phyloP scores from a whole-genome alignment of 2,888 invertebrate species.

The Neuroscelio doddi region DNA sequence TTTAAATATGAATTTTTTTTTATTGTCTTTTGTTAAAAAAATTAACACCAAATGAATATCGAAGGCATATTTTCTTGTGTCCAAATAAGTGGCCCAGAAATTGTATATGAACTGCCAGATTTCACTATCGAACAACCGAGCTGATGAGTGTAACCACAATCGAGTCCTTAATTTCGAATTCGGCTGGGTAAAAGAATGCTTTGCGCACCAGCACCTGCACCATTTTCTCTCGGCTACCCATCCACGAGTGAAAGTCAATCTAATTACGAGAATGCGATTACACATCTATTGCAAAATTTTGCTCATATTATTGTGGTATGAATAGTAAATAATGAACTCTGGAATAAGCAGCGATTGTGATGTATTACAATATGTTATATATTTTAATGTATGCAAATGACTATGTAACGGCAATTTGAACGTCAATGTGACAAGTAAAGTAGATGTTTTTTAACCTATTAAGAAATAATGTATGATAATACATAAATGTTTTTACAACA shows the following conservation, averaged over 20 bases:
- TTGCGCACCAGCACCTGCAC: conserved; percentile 25
- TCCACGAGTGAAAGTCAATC: conserved; percentile 59
- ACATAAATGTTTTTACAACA: too few relatives aligned
- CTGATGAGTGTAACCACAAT: conserved; percentile 13
- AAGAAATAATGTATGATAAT: too few relatives aligned
- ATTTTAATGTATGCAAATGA: too few relatives aligned
- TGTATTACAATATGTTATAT: conserved; percentile 7
- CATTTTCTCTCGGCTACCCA: conserved; percentile 43
- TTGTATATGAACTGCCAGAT: conserved; percentile 19
- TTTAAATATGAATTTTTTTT: too few relatives aligned
- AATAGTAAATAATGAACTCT: conserved; percentile 2
- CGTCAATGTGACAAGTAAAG: too few relatives aligned
- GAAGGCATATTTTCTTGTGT: too few relatives aligned
- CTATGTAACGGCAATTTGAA: too few relatives aligned
- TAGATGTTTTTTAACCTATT: too few relatives aligned
- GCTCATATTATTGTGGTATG: background rate
- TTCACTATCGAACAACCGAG: conserved; percentile 17
- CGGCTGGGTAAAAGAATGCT: conserved; percentile 26
- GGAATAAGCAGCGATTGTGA: background rate
- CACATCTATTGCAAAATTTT: conserved; percentile 23
- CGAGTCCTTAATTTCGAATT: conserved; percentile 48
- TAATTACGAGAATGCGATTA: conserved; percentile 51
- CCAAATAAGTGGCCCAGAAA: conserved; percentile 12
- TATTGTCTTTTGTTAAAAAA: too few relatives aligned
- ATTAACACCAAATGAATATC: too few relatives aligned